Percentiles rank a stretch among this genome's conserved stretches.
Evolutionary conservation across 2,888 invertebrate species (phyloP).

Genomic region (Rosalia funebris): DNA sequence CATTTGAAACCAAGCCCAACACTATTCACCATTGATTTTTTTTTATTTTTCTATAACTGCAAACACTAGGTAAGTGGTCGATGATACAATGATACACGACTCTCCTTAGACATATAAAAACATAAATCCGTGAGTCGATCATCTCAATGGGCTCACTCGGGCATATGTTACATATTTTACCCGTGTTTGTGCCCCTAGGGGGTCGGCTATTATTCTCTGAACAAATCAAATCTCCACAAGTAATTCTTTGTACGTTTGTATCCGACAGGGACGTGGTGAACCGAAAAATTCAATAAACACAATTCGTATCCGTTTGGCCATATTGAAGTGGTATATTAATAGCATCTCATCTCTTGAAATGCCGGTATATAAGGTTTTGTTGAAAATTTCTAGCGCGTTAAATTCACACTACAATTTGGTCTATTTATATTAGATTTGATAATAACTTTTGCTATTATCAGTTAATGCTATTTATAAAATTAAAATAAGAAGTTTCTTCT

Average conservation of each 20-base stretch:
- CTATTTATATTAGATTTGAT: too few relatives aligned
- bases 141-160: slow-evolving; percentile 41
- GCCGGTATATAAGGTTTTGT: too few relatives aligned
- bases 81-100: slow-evolving; percentile 42
- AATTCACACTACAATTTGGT: too few relatives aligned
- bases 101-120: slow-evolving; percentile 31
- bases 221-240: slow-evolving; percentile 45
- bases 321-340: not conserved
- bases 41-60: not conserved
- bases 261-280: slow-evolving; percentile 15
- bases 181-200: slow-evolving; percentile 45
- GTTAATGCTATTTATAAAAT: too few relatives aligned
- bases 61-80: slow-evolving; percentile 2
- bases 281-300: slow-evolving; percentile 20
- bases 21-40: too few relatives aligned
- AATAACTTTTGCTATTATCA: too few relatives aligned
- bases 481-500: too few relatives aligned
- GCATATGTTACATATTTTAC: slow-evolving; percentile 50
- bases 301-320: slow-evolving; percentile 6
- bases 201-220: slow-evolving; percentile 45
- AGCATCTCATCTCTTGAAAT: too few relatives aligned
- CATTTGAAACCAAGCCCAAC: too few relatives aligned
- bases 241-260: slow-evolving; percentile 19
- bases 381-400: too few relatives aligned
- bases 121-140: slow-evolving; percentile 33